Conservation (phyloP, 2,888 invertebrate species). For the Spicauda simplicius region DNA sequence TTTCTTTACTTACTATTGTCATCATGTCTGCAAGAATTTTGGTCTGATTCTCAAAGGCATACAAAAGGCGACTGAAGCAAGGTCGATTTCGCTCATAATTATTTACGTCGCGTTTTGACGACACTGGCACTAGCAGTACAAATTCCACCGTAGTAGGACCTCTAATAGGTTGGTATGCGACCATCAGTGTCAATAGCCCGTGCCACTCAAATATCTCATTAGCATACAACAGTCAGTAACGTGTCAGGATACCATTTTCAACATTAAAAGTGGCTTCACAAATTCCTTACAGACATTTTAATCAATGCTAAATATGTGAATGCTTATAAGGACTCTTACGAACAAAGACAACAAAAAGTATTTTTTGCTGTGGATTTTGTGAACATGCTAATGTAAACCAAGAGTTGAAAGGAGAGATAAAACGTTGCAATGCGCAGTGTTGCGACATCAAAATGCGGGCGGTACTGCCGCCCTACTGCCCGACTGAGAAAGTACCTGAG, state of each 20-base stretch:
- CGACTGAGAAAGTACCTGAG: slow-evolving; percentile 54
- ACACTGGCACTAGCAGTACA: slow-evolving; percentile 4
- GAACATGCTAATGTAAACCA: slow-evolving; percentile 32
- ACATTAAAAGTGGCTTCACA: slow-evolving; percentile 49
- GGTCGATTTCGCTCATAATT: slow-evolving; percentile 25
- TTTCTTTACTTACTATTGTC: background rate
- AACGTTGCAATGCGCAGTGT: slow-evolving; percentile 43
- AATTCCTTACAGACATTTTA: background rate
- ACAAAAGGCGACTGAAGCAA: slow-evolving; percentile 4
- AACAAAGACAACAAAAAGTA: background rate
- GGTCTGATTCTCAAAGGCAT: slow-evolving; percentile 9
- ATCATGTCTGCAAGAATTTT: background rate
- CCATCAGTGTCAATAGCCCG: slow-evolving; percentile 47
- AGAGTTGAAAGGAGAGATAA: slow-evolving; percentile 34
- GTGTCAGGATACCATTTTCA: slow-evolving; percentile 52
- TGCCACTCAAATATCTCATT: slow-evolving; percentile 57
- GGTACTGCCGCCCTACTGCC: slow-evolving; percentile 58
- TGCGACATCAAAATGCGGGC: slow-evolving; percentile 66
- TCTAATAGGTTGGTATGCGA: slow-evolving; percentile 39
- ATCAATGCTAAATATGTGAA: background rate
- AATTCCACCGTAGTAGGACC: slow-evolving; percentile 8
- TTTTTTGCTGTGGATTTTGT: slow-evolving; percentile 1
- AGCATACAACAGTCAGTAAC: slow-evolving; percentile 55
- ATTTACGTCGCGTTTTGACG: slow-evolving; percentile 21
- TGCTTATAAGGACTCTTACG: background rate